Evolutionary conservation across 92 coral and sea anemone species (phyloP), one percentile per base, ranked within the genome.

Genomic region (Parazoanthus swiftii): DNA sequence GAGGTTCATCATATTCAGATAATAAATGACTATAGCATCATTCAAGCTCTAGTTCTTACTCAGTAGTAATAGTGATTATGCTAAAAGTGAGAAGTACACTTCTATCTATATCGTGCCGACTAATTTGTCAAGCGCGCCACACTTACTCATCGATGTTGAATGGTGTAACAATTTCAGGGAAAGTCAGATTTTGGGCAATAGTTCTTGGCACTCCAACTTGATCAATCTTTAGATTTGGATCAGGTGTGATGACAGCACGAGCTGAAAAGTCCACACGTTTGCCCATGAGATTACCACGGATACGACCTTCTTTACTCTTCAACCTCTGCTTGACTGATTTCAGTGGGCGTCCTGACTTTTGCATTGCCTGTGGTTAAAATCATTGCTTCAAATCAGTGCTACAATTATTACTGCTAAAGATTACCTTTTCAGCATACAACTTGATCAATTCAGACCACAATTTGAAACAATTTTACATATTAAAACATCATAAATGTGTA

Each of bases 181-280:
- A 97, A 65, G 98, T 95, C 42, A 97, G 94, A 42, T 97, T 97
- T 92, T 97, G 99, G 6, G 99, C 99, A 87, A 97, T 95, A 82
- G 96, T 95, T 77, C 99, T 88, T 13, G 99, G 99, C 11, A 97
- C 98, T 16, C 99, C 99, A 80, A 97, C 99, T 91, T 97, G 99
- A 85, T 97, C 99, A 88, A 97, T 97, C 15, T 94, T 88, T 72
- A 97, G 88, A 66, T 91, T 93, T 38, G 99, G 99, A 77, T 97
- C 99, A 25, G 99, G 99, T 42, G 99, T 97, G 89, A 97, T 97
- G 18, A 97, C 99, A 88, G 99, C 99, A 86, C 99, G 97, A 15
- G 99, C 98, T 36, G 99, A 97, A 88, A 97, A 97, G 89, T 97
- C 99, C 56, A 97, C 99, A 89, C 99, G 94, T 67, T 97, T 97